Evolutionary conservation across 2,797 vertebrate species (phyloP), one percentile per base, ranked within the genome.

Genomic region (Leptatherina wallacei): DNA sequence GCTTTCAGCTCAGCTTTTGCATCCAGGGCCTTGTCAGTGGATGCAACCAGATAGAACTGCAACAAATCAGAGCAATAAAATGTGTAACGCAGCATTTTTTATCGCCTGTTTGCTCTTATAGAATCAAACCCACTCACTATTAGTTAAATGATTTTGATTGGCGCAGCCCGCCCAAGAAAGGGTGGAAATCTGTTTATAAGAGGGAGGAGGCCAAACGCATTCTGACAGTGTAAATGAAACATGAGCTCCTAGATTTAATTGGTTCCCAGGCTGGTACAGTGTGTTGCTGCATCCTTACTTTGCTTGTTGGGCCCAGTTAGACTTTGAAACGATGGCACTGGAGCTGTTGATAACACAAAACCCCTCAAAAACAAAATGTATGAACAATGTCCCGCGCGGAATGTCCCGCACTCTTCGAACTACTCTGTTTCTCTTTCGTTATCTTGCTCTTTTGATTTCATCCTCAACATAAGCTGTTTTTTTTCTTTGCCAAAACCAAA

Each of bases 221-320:
- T 22, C 27, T 16, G n/a, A 12, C 54, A 56, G 64, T 32, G 52
- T 18, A 14, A 16, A 67, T 44, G 18, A 57, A 67, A 58, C 38
- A 38, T 38, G 51, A 65, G 33, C 33, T 12, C 14, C 4, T n/a
- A 52, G 33, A 54, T 65, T 18, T 44, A 20, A n/a, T 40, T 33
- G 36, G 9, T 54, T 18, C 27, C 9, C n/a, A 12, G 27, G 29
- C 35, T 29, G 24, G 27, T 20, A 1, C 4, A 32, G 16, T 30
- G 47, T 1, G 29, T 33, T 33, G 24, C 14, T 36, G 18, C 24
- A 40, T 32, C 20, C 6, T 14, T 32, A 12, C 12, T 51, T 0
- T 32, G 20, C 47, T 55, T 42, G 1, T n/a, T 22, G 3, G 40
- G 35, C 20, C 12, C 61, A 36, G 32, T 51, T 30, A 44, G 8